Evolutionary conservation across 92 coral and sea anemone genomes (phyloP), one percentile per base, ranked within the genome.

Genomic region (Montipora capitata): DNA sequence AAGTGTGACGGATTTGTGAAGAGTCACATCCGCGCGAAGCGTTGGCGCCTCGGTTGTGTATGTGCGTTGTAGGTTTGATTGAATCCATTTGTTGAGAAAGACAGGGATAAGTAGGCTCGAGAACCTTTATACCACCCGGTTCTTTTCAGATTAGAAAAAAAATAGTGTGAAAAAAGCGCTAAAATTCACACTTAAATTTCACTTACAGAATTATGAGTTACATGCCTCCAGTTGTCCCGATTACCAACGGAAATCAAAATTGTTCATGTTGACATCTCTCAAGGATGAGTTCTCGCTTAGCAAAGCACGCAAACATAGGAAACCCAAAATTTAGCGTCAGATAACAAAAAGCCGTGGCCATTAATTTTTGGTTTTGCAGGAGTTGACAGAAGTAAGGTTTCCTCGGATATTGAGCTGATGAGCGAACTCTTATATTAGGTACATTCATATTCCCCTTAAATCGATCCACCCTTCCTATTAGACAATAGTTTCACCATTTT

Each of bases 1-100:
- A 43, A 59, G 59, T 72, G 87, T 83, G 80, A 83, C 87, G 87
- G 79, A 83, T 71, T 72, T 72, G 7, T n/a, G 1, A 27, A 65
- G 67, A 65, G 18, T 81, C 85, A 73, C 43, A 57, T 72, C 79
- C 87, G 87, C 72, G 87, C 79, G 94, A 77, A 87, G 74, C 64
- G 39, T 58, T 95, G 98, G 98, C 98, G 98, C 98, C 98, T 85
- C 42, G 44, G n/a, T 57, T 77, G 80, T 87, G 94, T 93, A 79
- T 95, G 52, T 93, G 89, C 87, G 85, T 92, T 85, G 52, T 81
- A 94, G 93, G 79, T 93, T 54, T 93, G 98, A 95, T 95, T 89
- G 93, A 82, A 72, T 85, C 90, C 91, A 88, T 84, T 87, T 40
- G 87, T 92, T 81, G 89, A 72, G 88, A 68, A 75, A 82, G 90